A percentile compares a stretch with the other conserved stretches of the same genome.
Conservation (phyloP, 2,113 vertebrate genomes). For the Siniperca chuatsi region DNA sequence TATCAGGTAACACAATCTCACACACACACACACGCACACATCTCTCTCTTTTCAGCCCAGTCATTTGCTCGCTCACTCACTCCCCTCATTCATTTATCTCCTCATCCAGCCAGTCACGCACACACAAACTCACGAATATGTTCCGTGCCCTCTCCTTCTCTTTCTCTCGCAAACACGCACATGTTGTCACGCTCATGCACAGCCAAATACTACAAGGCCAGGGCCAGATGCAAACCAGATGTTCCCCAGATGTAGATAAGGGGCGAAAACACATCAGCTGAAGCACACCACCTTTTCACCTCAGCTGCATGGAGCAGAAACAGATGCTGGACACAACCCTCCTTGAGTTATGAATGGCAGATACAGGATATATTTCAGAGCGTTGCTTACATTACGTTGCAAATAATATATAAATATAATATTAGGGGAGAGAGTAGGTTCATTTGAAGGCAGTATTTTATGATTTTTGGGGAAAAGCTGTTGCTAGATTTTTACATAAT, state of each 20-base stretch:
- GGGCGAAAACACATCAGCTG: conserved; percentile 69
- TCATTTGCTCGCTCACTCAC: neutral
- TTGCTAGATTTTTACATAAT: neutral
- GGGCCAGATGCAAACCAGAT: conserved; percentile 78
- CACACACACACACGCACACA: neutral
- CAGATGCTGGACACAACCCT: conserved; percentile 2
- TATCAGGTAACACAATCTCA: neutral
- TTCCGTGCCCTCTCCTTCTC: conserved; percentile 8
- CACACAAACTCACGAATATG: conserved; percentile 32
- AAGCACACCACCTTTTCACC: conserved; percentile 63
- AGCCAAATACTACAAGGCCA: conserved; percentile 13
- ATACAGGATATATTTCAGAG: conserved; percentile 1
- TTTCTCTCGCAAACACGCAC: conserved; percentile 7
- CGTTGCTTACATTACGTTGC: neutral
- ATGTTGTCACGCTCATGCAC: conserved; percentile 53
- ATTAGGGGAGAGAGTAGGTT: neutral
- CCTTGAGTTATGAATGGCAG: conserved; percentile 19
- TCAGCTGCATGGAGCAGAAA: conserved; percentile 58
- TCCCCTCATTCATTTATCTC: conserved; percentile 8
- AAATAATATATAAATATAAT: neutral
- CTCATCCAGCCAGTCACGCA: conserved; percentile 37
- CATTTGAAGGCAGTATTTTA: neutral
- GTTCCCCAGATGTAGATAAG: conserved; percentile 73
- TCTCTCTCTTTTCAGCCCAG: conserved; percentile 1
- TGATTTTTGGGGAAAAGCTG: neutral